Base-by-base conservation (phyloP, 2,797 vertebrate species). In the Falco naumanni region DNA sequence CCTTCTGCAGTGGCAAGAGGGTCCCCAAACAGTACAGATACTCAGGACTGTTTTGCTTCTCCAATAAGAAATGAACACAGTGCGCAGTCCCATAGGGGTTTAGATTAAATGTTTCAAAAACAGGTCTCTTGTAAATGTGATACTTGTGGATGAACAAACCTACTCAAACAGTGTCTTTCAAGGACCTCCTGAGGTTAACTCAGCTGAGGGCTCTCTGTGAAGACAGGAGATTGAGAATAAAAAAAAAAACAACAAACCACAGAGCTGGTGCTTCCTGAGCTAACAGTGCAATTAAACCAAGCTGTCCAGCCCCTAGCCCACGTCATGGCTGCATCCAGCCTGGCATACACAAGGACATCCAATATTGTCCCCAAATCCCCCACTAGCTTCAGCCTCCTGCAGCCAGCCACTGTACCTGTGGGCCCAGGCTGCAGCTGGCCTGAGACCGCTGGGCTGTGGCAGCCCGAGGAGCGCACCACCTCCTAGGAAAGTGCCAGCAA, bases 391-490 rank as follows among this genome's bases (percentile, higher is more conserved):
- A 45, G 39, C 29, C 39, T 47, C 19, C 4, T 18, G 19, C 33
- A 28, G 24, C 39, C 74, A 29, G 2, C 16, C 8, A 1, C 28
- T 11, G 8, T 15, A 22, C 39, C 48, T 24, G 7, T 0, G 0
- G 56, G 16, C 16, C 20, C 1, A 0, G 61, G 41, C 65, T 63
- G 28, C n/a, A 20, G 26, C 15, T 22, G 17, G 37, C 45, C 54
- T 5, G 22, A 22, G 54, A 18, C 15, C 8, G 0, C 16, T 4
- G 15, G 47, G 47, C 4, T 16, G 7, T 7, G 8, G 7, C 28
- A 16, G 64, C 11, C 39, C 3, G 1, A 16, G 54, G 33, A 53
- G 17, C 0, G 0, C 3, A 0, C 3, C 1, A 14, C 37, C 26
- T 34, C 31, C 60, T 7, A 41, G 90, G 25, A 48, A 39, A 54